Evolutionary conservation across 1,140 invertebrate genomes (phyloP), one percentile per base, ranked within the genome.

Genomic region (Pseudobourletiella spinata): DNA sequence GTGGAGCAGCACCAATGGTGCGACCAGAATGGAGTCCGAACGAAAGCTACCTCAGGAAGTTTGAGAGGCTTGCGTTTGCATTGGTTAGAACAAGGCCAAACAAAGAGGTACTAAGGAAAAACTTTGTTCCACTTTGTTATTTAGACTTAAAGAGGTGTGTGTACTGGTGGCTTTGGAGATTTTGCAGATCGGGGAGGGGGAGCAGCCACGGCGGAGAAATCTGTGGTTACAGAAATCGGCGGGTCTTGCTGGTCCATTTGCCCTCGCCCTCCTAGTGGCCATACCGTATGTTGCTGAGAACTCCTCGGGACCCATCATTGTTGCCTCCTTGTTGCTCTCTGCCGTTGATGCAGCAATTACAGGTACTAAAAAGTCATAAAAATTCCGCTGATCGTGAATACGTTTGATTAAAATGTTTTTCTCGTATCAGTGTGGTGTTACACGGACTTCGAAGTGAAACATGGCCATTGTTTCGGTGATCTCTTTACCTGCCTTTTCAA

Each of bases 31-130:
- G 67, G 63, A 65, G 63, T 24, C 60, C 63, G 15, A 63, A 69
- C 56, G 67, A 69, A 51, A 56, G 61, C 32, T 66, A 61, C 44
- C 54, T 69, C 14, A 32, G 50, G 22, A 69, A 69, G 30, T 59
- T 69, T 22, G 67, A 69, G 44, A 54, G 67, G n/a, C 51, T 69
- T n/a, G 67, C 62, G 15, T 66, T 66, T 55, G 67, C 67, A 24
- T 60, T 69, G 22, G 64, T 69, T 24, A 32, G 67, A 30, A 66
- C 67, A 43, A 43, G 64, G n/a, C 67, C 67, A 28, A 20, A 29
- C 22, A 57, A 63, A 58, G 61, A 67, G 58, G 65, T 66, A 64
- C 8, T 8, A 43, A 26, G 22, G 30, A n/a, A n/a, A n/a, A n/a
- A n/a, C n/a, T n/a, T n/a, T n/a, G n/a, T n/a, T n/a, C n/a, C n/a